A percentile compares a stretch with the other conserved stretches of the same genome.
Conservation (phyloP, 2,888 invertebrate species). For the Nebria salina region DNA sequence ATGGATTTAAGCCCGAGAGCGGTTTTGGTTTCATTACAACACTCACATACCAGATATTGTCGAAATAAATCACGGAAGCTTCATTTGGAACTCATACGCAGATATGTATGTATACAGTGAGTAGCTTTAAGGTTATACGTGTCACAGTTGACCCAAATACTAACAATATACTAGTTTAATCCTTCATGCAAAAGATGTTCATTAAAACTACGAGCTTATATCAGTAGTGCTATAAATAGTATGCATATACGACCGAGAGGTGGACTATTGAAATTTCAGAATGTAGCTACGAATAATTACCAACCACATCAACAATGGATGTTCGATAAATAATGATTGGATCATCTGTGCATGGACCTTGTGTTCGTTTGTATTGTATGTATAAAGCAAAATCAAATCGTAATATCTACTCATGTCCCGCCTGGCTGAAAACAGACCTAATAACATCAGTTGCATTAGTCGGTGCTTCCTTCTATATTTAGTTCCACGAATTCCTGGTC, state of each 20-base stretch:
- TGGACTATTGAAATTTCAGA: too few relatives aligned
- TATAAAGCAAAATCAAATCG: not conserved
- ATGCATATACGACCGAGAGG: too few relatives aligned
- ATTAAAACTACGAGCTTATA: too few relatives aligned
- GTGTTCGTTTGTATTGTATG: not conserved
- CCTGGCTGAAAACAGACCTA: not conserved
- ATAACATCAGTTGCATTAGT: not conserved
- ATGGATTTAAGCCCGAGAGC: constrained; percentile 19
- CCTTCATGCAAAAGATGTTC: too few relatives aligned
- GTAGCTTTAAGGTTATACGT: not conserved
- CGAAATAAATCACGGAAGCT: not conserved
- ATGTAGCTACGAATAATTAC: not conserved
- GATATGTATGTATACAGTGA: not conserved
- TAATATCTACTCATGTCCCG: not conserved
- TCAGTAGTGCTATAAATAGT: too few relatives aligned
- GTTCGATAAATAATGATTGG: not conserved
- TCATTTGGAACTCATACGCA: not conserved
- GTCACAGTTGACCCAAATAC: not conserved
- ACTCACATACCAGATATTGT: not conserved
- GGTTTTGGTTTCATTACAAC: not conserved
- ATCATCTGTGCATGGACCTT: not conserved
- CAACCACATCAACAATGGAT: not conserved
- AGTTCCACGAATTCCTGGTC: not conserved
- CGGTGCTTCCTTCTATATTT: not conserved
- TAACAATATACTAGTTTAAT: not conserved